Conservation (phyloP, 1,140 invertebrate species). For the Lordiphosa mommai region DNA sequence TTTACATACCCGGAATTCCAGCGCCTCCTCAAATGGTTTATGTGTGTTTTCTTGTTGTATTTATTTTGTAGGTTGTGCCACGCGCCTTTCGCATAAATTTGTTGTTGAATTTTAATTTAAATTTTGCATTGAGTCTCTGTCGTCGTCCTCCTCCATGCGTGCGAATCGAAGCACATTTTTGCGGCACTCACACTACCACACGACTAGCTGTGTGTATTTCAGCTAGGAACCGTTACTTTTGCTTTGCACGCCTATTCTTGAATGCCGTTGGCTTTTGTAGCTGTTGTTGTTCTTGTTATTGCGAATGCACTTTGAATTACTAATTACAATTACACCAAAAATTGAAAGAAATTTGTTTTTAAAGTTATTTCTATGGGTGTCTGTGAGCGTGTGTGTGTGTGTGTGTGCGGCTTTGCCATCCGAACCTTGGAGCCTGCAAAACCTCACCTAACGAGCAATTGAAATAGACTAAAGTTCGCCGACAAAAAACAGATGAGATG, state of each 20-base stretch:
- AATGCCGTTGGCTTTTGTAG: constrained; percentile 29
- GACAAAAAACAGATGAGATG: constrained; percentile 30
- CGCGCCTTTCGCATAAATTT: constrained; percentile 58
- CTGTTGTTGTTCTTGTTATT: constrained; percentile 14
- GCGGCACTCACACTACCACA: constrained; percentile 39
- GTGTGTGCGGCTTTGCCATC: constrained; percentile 18
- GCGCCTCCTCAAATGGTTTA: neutral
- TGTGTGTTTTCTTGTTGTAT: constrained; percentile 17
- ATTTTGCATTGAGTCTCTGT: constrained; percentile 41
- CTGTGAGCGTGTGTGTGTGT: neutral
- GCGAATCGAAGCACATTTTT: constrained; percentile 63
- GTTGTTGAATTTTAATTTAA: constrained; percentile 53
- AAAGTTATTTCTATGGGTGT: constrained; percentile 19
- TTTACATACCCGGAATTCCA: constrained; percentile 15
- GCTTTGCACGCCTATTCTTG: constrained; percentile 45
- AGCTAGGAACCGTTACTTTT: constrained; percentile 63
- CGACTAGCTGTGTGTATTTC: too few species aligned
- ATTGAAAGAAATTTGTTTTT: constrained; percentile 26
- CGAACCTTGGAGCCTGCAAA: constrained; percentile 24
- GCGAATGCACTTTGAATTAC: constrained; percentile 15
- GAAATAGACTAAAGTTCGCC: constrained; percentile 42
- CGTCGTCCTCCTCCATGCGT: constrained; percentile 33
- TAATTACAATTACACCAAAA: neutral
- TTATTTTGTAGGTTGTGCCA: constrained; percentile 24
- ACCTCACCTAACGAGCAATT: constrained; percentile 58